Evolutionary conservation across 2,113 vertebrate species (phyloP).

Genomic region (Ginglymostoma cirratum): DNA sequence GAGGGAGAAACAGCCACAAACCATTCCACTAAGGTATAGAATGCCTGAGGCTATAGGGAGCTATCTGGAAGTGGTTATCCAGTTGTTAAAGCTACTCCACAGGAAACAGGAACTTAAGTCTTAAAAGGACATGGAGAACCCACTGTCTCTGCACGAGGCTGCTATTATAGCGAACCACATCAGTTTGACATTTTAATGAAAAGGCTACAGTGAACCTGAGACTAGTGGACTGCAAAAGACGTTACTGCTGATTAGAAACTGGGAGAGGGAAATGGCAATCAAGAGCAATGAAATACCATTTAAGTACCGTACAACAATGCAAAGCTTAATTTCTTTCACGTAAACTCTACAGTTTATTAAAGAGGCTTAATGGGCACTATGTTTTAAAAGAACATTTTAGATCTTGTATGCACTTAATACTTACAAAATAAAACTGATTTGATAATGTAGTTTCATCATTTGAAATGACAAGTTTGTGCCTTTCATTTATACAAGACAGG

Average conservation of each 20-base stretch:
- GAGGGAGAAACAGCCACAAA: background rate
- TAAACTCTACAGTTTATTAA: background rate
- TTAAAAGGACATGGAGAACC: background rate
- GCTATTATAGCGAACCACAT: background rate
- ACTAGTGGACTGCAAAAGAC: background rate
- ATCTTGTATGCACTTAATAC: background rate
- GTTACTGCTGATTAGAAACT: background rate
- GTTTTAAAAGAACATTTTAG: background rate
- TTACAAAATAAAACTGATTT: background rate
- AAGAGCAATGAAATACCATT: background rate
- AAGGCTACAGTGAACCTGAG: background rate
- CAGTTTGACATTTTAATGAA: background rate
- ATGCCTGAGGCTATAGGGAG: background rate
- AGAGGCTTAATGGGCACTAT: background rate
- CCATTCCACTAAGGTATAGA: no score
- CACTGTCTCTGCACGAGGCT: background rate
- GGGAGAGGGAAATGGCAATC: background rate
- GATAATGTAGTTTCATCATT: background rate
- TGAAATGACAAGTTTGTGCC: background rate
- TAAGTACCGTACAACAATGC: background rate
- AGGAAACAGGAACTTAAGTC: conserved; percentile 30
- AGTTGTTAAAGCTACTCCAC: background rate
- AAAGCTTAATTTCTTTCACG: background rate
- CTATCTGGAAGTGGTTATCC: conserved; percentile 9
- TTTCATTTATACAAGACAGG: background rate